phyloP scores from a whole-genome alignment of 2,888 invertebrate genomes.

The Drosophila koepferae region DNA sequence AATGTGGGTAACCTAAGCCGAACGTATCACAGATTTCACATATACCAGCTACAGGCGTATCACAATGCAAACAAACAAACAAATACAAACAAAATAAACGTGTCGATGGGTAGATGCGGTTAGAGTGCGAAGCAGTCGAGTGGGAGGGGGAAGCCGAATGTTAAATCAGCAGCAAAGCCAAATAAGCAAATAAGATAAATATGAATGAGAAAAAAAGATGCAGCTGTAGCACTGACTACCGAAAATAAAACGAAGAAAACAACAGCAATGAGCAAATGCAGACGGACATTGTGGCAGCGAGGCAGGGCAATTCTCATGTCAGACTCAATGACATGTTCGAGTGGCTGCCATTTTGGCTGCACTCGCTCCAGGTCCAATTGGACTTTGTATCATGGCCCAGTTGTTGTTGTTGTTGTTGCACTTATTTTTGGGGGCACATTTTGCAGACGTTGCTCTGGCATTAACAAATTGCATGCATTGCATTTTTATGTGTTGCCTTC shows the following conservation, averaged over 20 bases:
- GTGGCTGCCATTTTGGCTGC: slow-evolving; percentile 38
- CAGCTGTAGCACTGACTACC: too few relatives aligned
- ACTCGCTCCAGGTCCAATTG: slow-evolving; percentile 32
- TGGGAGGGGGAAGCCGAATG: not conserved
- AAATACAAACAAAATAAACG: slow-evolving; percentile 32
- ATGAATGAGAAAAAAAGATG: slow-evolving; percentile 6
- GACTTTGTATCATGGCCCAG: slow-evolving; percentile 41
- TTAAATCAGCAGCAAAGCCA: slow-evolving; percentile 24
- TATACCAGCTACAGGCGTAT: slow-evolving; percentile 22
- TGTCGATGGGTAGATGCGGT: slow-evolving; percentile 26
- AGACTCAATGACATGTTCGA: slow-evolving; percentile 51
- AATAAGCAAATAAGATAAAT: slow-evolving; percentile 19
- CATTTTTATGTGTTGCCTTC: slow-evolving; percentile 43
- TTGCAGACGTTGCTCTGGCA: slow-evolving; percentile 33
- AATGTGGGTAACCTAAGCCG: slow-evolving; percentile 47
- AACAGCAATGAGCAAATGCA: slow-evolving; percentile 31
- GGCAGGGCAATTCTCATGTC: slow-evolving; percentile 18
- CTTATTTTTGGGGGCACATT: slow-evolving; percentile 37
- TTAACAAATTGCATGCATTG: slow-evolving; percentile 54
- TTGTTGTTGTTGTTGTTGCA: slow-evolving; percentile 22
- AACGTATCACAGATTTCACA: slow-evolving; percentile 39
- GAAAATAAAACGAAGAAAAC: too few relatives aligned
- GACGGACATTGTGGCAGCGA: slow-evolving; percentile 23
- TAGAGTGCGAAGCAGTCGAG: not conserved
- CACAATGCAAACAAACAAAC: slow-evolving; percentile 44